Conservation (phyloP, 2,113 vertebrate species). For the Eulemur rufifrons region DNA sequence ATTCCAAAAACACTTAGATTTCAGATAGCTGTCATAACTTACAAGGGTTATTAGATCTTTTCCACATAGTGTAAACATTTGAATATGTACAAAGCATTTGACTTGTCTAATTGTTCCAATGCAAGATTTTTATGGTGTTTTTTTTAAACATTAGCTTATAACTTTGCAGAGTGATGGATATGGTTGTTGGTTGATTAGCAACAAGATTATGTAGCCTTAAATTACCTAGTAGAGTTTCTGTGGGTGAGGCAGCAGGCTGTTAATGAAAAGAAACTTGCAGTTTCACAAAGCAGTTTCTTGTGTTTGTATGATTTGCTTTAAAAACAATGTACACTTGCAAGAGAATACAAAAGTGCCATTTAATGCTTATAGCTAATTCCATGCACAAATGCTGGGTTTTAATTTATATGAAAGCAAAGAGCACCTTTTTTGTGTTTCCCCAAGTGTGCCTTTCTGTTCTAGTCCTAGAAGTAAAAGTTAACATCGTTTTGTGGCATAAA, state of each 20-base stretch:
- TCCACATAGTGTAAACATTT: background rate
- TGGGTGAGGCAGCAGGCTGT: background rate
- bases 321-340: background rate
- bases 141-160: slow-evolving; percentile 7
- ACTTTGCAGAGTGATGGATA: background rate
- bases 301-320: slow-evolving; percentile 28
- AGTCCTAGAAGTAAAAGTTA: background rate
- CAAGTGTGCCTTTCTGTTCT: background rate
- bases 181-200: background rate
- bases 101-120: background rate
- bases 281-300: background rate
- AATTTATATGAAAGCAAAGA: background rate
- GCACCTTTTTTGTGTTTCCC: background rate
- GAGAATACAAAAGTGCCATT: background rate
- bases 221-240: background rate
- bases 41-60: background rate
- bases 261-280: background rate
- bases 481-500: background rate
- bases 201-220: background rate
- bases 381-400: background rate
- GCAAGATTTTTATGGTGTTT: background rate
- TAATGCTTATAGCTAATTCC: background rate
- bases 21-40: background rate
- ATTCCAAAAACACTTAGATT: background rate
- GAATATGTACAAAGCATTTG: slow-evolving; percentile 4